Conservation (phyloP, 2,797 vertebrate species). For the Gallirallus australis region DNA sequence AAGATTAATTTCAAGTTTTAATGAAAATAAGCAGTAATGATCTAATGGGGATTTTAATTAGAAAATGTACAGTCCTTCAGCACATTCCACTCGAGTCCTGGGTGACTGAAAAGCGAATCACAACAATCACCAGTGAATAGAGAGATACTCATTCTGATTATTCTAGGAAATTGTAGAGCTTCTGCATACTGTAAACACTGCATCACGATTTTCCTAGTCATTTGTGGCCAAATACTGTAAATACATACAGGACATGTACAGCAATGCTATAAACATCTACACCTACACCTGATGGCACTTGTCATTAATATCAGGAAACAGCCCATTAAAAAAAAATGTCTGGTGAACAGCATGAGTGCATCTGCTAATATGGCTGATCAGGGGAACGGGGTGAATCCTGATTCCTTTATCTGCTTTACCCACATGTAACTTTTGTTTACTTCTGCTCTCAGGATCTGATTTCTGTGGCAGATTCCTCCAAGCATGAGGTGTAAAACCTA, state of each 20-base stretch:
- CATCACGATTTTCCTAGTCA: neutral
- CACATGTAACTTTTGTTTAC: neutral
- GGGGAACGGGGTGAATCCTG: neutral
- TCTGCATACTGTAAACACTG: neutral
- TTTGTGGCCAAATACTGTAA: neutral
- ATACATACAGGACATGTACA: neutral
- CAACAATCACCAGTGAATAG: neutral
- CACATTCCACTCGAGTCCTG: neutral
- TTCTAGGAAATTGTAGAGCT: neutral
- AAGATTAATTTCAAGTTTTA: slow-evolving; percentile 48
- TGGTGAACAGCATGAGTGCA: neutral
- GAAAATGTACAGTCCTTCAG: slow-evolving; percentile 1
- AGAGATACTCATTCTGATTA: neutral
- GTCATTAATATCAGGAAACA: neutral
- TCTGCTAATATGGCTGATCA: neutral
- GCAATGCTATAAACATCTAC: neutral
- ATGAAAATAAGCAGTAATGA: neutral
- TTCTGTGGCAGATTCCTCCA: neutral
- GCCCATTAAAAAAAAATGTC: accelerated
- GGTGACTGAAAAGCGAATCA: neutral
- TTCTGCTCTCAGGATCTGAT: neutral
- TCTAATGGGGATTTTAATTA: slow-evolving; percentile 19
- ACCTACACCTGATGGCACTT: neutral
- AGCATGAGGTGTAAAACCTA: neutral
- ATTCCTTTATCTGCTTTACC: neutral